phyloP scores from a whole-genome alignment of 2,888 invertebrate genomes.

The Mylabris sibirica region DNA sequence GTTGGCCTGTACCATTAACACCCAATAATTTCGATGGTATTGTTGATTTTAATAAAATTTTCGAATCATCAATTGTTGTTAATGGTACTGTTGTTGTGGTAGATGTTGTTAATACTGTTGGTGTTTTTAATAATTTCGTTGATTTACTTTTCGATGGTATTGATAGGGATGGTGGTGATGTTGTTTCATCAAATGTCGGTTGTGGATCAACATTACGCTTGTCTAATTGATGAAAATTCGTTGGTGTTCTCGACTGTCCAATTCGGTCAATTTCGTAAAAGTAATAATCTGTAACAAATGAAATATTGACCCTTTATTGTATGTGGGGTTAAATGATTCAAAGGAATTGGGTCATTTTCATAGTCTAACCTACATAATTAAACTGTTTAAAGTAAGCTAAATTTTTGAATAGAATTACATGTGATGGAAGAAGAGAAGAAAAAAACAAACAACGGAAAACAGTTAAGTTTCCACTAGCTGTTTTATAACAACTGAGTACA shows the following conservation, averaged over 20 bases:
- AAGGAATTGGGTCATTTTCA: neutral
- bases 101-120: slow-evolving; percentile 11
- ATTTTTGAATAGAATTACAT: neutral
- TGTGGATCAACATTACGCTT: neutral
- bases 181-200: neutral
- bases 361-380: neutral
- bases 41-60: slow-evolving; percentile 12
- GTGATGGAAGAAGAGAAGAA: no score
- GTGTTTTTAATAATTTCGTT: slow-evolving; percentile 21
- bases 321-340: slow-evolving; percentile 1
- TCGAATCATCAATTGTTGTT: neutral
- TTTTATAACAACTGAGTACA: neutral
- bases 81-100: slow-evolving; percentile 18
- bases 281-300: slow-evolving; percentile 2
- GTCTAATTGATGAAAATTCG: neutral
- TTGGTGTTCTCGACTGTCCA: neutral
- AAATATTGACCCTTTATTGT: slow-evolving; percentile 1
- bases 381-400: neutral
- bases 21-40: slow-evolving; percentile 56
- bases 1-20: slow-evolving; percentile 63
- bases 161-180: neutral
- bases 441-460: neutral
- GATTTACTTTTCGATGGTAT: slow-evolving; percentile 6
- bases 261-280: neutral
- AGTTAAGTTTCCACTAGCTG: neutral